Evolutionary conservation across 2,797 vertebrate species (phyloP).

Genomic region (Hafferia zeledoni): DNA sequence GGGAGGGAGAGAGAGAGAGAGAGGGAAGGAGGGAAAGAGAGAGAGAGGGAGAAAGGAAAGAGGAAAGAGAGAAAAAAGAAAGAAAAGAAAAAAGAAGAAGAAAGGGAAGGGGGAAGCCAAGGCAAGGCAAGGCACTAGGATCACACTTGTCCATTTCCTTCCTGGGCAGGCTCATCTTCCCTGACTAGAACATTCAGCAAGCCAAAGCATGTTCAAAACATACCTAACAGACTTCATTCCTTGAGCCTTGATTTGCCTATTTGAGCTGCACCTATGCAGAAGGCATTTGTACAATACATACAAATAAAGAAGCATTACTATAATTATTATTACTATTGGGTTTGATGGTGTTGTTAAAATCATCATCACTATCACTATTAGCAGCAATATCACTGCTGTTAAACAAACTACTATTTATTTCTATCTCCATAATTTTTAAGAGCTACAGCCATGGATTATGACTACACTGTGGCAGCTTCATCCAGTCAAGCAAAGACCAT

Average conservation of each 20-base stretch:
- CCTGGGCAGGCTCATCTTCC: neutral
- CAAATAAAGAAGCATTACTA: neutral
- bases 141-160: neutral
- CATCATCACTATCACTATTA: neutral
- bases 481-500: neutral
- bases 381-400: neutral
- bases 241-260: neutral
- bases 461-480: neutral
- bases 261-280: neutral
- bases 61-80: neutral
- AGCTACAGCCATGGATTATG: neutral
- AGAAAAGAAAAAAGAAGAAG: neutral
- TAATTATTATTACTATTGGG: neutral
- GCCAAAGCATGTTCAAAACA: neutral
- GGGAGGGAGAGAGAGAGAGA: too few relatives aligned
- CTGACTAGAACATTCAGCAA: neutral
- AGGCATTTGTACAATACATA: neutral
- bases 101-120: too few relatives aligned
- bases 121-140: neutral
- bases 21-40: too few relatives aligned
- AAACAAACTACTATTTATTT: neutral
- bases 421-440: neutral
- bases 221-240: neutral
- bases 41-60: too few relatives aligned
- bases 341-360: neutral